Base-by-base conservation (phyloP, 2,797 vertebrate species). In the Hyperoplus immaculatus region DNA sequence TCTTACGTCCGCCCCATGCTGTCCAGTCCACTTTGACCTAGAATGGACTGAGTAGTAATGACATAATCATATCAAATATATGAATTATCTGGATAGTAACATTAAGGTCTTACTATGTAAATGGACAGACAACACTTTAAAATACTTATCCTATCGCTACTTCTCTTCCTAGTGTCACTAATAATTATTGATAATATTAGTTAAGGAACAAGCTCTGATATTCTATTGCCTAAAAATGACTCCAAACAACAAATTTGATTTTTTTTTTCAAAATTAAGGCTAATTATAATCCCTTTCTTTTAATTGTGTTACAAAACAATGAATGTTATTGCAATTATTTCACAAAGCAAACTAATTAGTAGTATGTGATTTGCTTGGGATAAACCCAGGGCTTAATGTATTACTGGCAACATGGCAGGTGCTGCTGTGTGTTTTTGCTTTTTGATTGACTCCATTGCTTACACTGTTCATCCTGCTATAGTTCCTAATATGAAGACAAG, bases 1-100 rank as follows among this genome's bases (percentile, higher is more conserved):
- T 29, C 29, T 29, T 29, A 29, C 29, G 29, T 29, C 29, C 29
- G 29, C 29, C 56, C 21, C 57, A 46, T 18, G 58, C 43, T 39
- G 55, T 46, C 7, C 36, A 8, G n/a, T 51, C 41, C 49, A 43
- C 71, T 82, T 63, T 81, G 69, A 74, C 62, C 65, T 47, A 67
- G 58, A 80, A 67, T 42, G 55, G 38, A 49, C 51, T 51, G 38
- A 77, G 13, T 41, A 38, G 72, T 49, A 54, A 29, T 56, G 38
- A 10, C 8, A 8, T 61, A 4, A 43, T 69, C 4, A 1, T 8
- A 57, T 55, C 3, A 72, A 38, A 61, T 36, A 18, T 14, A 15
- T 5, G 16, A 16, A 15, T n/a, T 15, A 29, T 29, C 29, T 29
- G 29, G 29, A 29, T 29, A 29, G 29, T 29, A 29, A 29, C 29